Conservation (phyloP, 2,888 invertebrate species). For the Plebejus anna region DNA sequence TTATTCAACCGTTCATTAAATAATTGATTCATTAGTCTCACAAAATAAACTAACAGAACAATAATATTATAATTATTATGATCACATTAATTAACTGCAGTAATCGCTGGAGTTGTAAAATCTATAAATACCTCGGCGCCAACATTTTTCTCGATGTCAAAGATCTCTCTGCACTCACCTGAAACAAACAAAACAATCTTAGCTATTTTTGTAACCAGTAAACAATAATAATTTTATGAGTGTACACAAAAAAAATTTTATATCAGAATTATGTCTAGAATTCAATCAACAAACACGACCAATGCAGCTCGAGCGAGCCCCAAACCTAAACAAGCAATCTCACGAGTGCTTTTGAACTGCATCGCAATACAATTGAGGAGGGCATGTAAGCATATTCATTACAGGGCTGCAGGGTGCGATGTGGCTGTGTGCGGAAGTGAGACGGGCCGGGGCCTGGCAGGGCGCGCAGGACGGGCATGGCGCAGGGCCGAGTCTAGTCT, state of each 20-base stretch:
- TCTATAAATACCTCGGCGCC: constrained; percentile 37
- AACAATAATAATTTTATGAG: neutral
- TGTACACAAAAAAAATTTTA: neutral
- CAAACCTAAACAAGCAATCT: neutral
- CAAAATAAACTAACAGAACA: neutral
- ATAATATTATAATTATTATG: neutral
- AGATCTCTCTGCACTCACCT: constrained; percentile 65
- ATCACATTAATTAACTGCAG: neutral
- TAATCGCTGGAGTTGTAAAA: neutral
- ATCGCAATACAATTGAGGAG: constrained; percentile 8
- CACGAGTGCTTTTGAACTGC: neutral
- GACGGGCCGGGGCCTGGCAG: constrained; percentile 34
- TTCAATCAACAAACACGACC: neutral
- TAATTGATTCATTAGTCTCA: neutral
- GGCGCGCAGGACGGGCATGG: constrained; percentile 35
- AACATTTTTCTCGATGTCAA: constrained; percentile 47
- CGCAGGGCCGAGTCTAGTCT: constrained; percentile 37
- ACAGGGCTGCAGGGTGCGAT: constrained; percentile 4
- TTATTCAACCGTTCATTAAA: neutral
- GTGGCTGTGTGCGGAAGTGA: constrained; percentile 33
- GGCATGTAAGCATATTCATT: constrained; percentile 10
- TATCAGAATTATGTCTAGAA: neutral
- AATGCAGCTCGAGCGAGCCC: neutral
- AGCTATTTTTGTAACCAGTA: constrained; percentile 3
- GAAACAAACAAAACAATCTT: constrained; percentile 46